Evolutionary conservation across 1,140 invertebrate genomes (phyloP).

Genomic region (Drosophila oshimai): DNA sequence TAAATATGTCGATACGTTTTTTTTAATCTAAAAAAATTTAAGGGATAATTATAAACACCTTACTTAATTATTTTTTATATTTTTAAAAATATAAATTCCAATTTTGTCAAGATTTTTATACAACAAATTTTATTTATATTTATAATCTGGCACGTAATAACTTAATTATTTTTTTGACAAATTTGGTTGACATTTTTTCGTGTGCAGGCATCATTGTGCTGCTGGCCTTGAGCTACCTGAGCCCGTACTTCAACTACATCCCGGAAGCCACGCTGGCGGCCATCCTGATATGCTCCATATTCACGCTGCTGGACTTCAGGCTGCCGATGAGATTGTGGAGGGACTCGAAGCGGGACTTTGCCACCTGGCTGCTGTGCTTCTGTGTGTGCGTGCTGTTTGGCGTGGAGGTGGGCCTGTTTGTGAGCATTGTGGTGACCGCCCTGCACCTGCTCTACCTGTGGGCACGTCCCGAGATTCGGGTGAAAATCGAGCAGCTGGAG

Average conservation of each 20-base stretch:
- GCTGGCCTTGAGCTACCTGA: conserved; percentile 88
- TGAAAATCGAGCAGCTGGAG: conserved; percentile 84
- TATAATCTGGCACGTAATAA: too few species aligned
- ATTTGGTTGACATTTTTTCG: too few species aligned
- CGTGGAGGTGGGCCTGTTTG: conserved; percentile 94
- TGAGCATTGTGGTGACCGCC: conserved; percentile 92
- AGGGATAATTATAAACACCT: too few species aligned
- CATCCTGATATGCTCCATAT: conserved; percentile 86
- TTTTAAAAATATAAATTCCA: too few species aligned
- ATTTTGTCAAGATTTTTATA: too few species aligned
- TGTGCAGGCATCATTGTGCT: conserved; percentile 83
- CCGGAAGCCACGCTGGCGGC: conserved; percentile 90
- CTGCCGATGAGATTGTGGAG: conserved; percentile 89
- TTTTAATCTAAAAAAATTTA: too few species aligned
- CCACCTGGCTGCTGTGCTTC: conserved; percentile 90
- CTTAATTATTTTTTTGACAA: too few species aligned
- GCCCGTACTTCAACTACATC: conserved; percentile 93
- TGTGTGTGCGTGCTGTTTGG: conserved; percentile 89
- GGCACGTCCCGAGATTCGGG: conserved; percentile 89
- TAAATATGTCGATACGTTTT: too few species aligned
- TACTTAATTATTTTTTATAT: too few species aligned
- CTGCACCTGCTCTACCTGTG: conserved; percentile 91
- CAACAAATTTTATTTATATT: too few species aligned
- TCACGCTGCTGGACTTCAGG: conserved; percentile 85
- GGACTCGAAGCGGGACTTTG: conserved; percentile 87